Conservation (phyloP, 2,113 vertebrate species). For the Thalassoma bifasciatum region DNA sequence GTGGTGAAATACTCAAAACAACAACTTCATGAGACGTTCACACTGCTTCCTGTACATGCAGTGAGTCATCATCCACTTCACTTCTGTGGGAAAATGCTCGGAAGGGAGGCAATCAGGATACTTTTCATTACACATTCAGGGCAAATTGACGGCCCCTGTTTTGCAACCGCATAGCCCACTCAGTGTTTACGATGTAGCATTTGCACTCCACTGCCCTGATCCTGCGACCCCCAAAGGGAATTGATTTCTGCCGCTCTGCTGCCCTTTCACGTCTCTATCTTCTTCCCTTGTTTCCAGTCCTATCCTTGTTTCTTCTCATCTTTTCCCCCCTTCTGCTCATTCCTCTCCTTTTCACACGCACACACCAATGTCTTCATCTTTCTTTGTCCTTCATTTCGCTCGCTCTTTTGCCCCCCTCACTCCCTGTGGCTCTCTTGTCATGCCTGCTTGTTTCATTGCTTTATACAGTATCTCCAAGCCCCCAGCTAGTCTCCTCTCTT, state of each 20-base stretch:
- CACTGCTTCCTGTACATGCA: slow-evolving; percentile 1
- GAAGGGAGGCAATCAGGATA: slow-evolving; percentile 49
- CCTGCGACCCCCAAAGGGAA: slow-evolving; percentile 64
- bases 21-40: slow-evolving; percentile 3
- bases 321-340: slow-evolving; percentile 34
- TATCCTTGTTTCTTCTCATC: slow-evolving; percentile 13
- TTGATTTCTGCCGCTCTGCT: slow-evolving; percentile 67
- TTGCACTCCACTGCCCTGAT: slow-evolving; percentile 70
- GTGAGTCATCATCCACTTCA: slow-evolving; percentile 44
- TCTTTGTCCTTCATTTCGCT: slow-evolving; percentile 36
- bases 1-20: background rate
- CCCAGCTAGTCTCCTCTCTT: slow-evolving; percentile 34
- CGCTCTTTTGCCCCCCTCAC: slow-evolving; percentile 14
- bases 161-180: slow-evolving; percentile 47
- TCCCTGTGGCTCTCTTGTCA: slow-evolving; percentile 52
- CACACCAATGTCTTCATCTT: slow-evolving; percentile 28
- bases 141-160: slow-evolving; percentile 59
- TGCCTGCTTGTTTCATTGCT: slow-evolving; percentile 55
- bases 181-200: slow-evolving; percentile 72
- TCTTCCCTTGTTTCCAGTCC: slow-evolving; percentile 24
- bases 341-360: slow-evolving; percentile 1
- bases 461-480: slow-evolving; percentile 51
- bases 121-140: slow-evolving; percentile 69
- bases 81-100: slow-evolving; percentile 43
- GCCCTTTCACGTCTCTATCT: slow-evolving; percentile 59